These are phyloP conservation scores for Anas platyrhynchos DNA, from an alignment of 2,113 vertebrate genomes.

Conservation along the genomic window DNA sequence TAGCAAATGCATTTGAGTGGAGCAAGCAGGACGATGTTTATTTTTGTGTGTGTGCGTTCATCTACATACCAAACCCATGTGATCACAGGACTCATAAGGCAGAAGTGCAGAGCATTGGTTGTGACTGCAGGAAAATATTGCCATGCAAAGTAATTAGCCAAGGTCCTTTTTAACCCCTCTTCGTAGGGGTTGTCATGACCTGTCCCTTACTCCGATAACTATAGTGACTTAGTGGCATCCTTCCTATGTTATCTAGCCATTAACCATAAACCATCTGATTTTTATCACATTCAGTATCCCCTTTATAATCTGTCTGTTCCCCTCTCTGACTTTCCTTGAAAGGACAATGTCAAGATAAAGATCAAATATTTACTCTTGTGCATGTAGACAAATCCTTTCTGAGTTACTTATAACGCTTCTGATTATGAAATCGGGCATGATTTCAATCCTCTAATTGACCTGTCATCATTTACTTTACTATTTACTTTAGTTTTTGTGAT, in stretches of 20 bases:
- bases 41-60: neutral
- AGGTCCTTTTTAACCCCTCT: neutral
- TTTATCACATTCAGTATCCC: neutral
- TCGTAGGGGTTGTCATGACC: neutral
- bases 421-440: slow-evolving; percentile 17
- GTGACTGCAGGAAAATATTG: neutral
- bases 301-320: neutral
- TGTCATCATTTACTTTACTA: slow-evolving; percentile 17
- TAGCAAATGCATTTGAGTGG: rapidly evolving
- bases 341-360: slow-evolving; percentile 66
- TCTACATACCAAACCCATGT: neutral
- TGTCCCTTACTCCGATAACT: neutral
- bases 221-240: neutral
- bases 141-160: neutral
- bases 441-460: slow-evolving; percentile 53
- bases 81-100: neutral
- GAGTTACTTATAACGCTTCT: slow-evolving; percentile 24
- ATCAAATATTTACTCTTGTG: slow-evolving; percentile 56
- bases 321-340: slow-evolving; percentile 54
- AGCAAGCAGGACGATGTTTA: neutral
- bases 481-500: slow-evolving; percentile 21
- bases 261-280: neutral
- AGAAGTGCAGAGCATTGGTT: neutral
- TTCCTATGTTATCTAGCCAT: neutral
- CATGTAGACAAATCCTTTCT: slow-evolving; percentile 41